These are phyloP conservation scores for Phoenoteleia sp. DNA, from an alignment of 2,888 invertebrate species.

Conservation along the genomic window DNA sequence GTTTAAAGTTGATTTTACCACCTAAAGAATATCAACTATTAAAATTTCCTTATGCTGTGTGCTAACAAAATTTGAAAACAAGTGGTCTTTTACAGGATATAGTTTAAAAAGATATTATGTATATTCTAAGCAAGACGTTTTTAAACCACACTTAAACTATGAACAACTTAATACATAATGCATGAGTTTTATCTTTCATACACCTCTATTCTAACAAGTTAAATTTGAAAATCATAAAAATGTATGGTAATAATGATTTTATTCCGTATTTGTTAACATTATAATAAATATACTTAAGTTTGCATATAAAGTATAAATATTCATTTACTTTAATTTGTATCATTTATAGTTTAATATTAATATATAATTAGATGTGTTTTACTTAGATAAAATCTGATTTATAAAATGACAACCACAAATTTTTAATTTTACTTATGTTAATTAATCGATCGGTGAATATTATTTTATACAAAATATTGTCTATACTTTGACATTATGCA, in stretches of 20 bases:
- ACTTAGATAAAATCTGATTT: too few relatives aligned
- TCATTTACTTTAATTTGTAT: too few relatives aligned
- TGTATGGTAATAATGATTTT: neutral
- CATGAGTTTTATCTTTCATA: slow-evolving; percentile 30
- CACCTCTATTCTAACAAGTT: neutral
- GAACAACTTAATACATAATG: slow-evolving; percentile 32
- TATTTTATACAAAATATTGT: too few relatives aligned
- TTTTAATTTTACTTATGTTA: too few relatives aligned
- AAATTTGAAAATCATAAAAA: slow-evolving; percentile 1
- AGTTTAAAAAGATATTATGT: slow-evolving; percentile 22
- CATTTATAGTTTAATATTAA: too few relatives aligned
- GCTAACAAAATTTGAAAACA: slow-evolving; percentile 4
- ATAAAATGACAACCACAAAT: too few relatives aligned
- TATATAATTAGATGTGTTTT: too few relatives aligned
- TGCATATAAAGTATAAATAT: too few relatives aligned
- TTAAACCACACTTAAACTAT: slow-evolving; percentile 33
- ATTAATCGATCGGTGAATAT: too few relatives aligned
- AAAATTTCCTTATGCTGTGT: neutral
- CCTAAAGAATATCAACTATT: neutral
- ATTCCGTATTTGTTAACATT: neutral
- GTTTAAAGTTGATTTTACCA: neutral
- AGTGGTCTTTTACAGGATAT: slow-evolving; percentile 1
- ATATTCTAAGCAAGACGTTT: slow-evolving; percentile 24
- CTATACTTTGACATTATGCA: too few relatives aligned
- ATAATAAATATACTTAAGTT: neutral